Conservation (phyloP, 2,797 vertebrate species). For the Otolemur crassicaudatus region DNA sequence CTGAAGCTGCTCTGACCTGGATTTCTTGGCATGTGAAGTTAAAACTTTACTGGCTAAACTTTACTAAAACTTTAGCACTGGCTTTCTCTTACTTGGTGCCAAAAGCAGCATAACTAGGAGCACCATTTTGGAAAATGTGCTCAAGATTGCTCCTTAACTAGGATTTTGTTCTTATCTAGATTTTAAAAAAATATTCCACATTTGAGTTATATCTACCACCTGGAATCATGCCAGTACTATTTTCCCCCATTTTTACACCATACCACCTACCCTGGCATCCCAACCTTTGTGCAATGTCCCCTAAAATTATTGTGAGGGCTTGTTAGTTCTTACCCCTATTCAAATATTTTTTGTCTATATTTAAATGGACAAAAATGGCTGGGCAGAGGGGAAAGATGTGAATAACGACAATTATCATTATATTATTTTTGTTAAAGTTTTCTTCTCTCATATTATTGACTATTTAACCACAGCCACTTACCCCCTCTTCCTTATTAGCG, state of each 20-base stretch:
- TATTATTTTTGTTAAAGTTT: neutral
- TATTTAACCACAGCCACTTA: neutral
- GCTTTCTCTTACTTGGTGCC: neutral
- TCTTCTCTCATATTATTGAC: neutral
- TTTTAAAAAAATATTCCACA: neutral
- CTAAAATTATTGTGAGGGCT: neutral
- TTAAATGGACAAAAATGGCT: neutral
- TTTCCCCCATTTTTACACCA: neutral
- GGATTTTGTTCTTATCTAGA: neutral
- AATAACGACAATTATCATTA: neutral
- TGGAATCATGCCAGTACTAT: neutral
- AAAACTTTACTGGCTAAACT: neutral
- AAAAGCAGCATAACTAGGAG: neutral
- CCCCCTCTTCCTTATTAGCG: neutral
- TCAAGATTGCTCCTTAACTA: neutral
- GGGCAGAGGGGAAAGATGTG: neutral
- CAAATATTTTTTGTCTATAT: no score
- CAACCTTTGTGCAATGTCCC: neutral
- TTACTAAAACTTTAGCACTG: no score
- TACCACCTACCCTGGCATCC: neutral
- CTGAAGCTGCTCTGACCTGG: neutral
- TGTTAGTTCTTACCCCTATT: no score
- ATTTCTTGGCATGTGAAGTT: neutral
- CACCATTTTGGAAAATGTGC: neutral
- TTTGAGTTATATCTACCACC: neutral